Evolutionary conservation across 2,113 vertebrate species (phyloP).

Genomic region (Peromyscus polionotus): DNA sequence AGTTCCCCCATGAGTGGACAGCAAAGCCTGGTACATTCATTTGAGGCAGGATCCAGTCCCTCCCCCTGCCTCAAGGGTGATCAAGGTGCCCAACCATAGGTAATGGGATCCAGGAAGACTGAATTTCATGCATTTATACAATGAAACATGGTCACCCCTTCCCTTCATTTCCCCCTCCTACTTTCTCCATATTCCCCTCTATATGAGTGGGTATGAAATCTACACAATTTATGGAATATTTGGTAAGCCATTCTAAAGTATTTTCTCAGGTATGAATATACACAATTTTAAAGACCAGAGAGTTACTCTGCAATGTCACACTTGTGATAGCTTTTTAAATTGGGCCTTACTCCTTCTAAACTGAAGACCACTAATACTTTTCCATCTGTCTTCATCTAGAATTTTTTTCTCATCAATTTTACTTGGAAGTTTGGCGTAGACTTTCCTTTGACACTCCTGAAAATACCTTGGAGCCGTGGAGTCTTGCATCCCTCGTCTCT

Average conservation of each 20-base stretch:
- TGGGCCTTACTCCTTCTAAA: not conserved
- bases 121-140: not conserved
- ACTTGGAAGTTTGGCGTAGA: not conserved
- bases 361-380: not conserved
- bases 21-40: too few species aligned
- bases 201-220: not conserved
- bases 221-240: not conserved
- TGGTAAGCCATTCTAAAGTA: not conserved
- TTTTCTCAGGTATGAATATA: not conserved
- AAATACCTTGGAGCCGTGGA: not conserved
- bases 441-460: not conserved
- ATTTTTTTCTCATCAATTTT: not conserved
- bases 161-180: not conserved
- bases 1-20: too few species aligned
- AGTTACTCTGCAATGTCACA: not conserved
- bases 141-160: not conserved
- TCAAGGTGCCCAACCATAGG: too few species aligned
- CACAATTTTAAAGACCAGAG: not conserved
- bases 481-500: accelerated
- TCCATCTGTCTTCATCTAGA: not conserved
- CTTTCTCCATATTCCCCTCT: not conserved
- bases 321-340: not conserved
- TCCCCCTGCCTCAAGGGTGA: too few species aligned
- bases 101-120: too few species aligned
- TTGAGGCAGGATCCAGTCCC: too few species aligned